phyloP scores from a whole-genome alignment of 2,797 vertebrate genomes.

The Menidia menidia region DNA sequence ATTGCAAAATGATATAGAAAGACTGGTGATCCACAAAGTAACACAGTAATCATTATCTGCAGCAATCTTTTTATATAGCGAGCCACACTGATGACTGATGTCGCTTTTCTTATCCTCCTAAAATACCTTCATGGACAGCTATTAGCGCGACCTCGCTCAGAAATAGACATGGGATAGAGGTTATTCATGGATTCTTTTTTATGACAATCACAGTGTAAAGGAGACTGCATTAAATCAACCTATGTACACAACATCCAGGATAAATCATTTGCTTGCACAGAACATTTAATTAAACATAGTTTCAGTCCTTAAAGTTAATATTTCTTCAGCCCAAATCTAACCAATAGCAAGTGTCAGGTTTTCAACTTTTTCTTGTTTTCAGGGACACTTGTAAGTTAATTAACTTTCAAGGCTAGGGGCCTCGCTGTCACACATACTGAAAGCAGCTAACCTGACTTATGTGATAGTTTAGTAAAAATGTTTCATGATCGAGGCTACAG shows the following conservation, averaged over 20 bases:
- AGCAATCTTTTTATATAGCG: background rate
- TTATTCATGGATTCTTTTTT: background rate
- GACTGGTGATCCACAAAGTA: background rate
- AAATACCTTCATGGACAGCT: background rate
- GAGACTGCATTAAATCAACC: background rate
- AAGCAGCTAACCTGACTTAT: no score
- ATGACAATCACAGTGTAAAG: no score
- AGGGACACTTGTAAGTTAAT: no score
- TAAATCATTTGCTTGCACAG: background rate
- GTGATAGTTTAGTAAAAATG: no score
- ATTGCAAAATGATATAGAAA: no score
- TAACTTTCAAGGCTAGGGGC: no score
- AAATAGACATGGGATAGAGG: background rate
- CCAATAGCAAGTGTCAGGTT: no score
- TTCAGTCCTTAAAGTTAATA: background rate
- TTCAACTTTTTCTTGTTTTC: no score
- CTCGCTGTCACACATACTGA: no score
- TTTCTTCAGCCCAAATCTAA: no score
- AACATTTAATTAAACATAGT: background rate
- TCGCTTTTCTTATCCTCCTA: background rate
- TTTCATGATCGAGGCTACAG: no score
- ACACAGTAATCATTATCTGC: background rate
- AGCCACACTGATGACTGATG: background rate
- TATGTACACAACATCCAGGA: background rate
- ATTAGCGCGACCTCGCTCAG: background rate